Evolutionary conservation across 2,888 invertebrate genomes (phyloP).

Genomic region (Rotaria sp.): DNA sequence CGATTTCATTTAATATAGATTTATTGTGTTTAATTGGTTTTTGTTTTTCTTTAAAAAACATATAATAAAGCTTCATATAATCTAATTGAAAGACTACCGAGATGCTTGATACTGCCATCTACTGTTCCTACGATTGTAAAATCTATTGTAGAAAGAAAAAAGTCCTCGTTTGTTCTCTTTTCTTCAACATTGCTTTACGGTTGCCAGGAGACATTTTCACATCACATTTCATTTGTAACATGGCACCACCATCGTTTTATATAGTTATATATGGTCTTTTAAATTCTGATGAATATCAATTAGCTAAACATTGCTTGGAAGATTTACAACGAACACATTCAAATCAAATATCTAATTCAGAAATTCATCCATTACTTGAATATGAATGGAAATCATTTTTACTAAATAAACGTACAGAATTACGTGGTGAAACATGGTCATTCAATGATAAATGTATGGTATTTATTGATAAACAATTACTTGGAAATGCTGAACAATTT

Average conservation of each 20-base stretch:
- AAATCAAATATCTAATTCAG: background rate
- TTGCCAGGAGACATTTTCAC: background rate
- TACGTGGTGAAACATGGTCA: slow-evolving; percentile 53
- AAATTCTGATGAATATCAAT: slow-evolving; percentile 23
- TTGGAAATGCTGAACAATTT: slow-evolving; percentile 52
- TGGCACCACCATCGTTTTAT: background rate
- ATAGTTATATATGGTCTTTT: background rate
- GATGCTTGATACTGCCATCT: background rate
- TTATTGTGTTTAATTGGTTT: too few species aligned
- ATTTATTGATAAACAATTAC: slow-evolving; percentile 49
- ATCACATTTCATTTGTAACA: background rate
- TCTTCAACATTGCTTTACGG: background rate
- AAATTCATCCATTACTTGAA: slow-evolving; percentile 17
- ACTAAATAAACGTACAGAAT: slow-evolving; percentile 44
- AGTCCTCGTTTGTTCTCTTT: background rate
- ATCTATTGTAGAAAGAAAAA: background rate
- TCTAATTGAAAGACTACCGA: too few species aligned
- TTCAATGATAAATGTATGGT: slow-evolving; percentile 50
- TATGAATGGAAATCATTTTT: slow-evolving; percentile 29
- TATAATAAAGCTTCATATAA: too few species aligned
- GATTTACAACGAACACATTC: background rate
- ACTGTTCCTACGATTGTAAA: background rate
- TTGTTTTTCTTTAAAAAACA: too few species aligned
- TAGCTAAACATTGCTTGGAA: slow-evolving; percentile 15
- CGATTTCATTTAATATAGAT: background rate